Percentiles rank a stretch among this genome's conserved stretches.
These are phyloP conservation scores for Synodontis membranacea DNA, from an alignment of 2,113 vertebrate species.

Conservation along the genomic window DNA sequence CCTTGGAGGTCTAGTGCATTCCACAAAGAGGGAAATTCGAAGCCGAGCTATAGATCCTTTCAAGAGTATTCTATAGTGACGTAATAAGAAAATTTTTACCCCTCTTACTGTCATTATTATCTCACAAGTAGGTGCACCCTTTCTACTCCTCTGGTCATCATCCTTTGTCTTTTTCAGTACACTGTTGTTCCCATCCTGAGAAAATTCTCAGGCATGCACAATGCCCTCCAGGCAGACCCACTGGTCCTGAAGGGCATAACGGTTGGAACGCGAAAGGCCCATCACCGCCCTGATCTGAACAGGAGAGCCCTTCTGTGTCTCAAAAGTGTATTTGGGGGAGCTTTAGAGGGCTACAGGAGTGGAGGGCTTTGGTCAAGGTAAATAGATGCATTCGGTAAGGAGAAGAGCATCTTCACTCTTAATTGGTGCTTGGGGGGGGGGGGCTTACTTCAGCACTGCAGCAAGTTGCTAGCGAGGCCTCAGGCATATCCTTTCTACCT, in stretches of 20 bases:
- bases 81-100: slow-evolving; percentile 33
- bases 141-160: slow-evolving; percentile 54
- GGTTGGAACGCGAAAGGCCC: slow-evolving; percentile 81
- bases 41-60: slow-evolving; percentile 82
- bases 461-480: slow-evolving; percentile 54
- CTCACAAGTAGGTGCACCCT: slow-evolving; percentile 78
- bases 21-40: slow-evolving; percentile 79
- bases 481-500: slow-evolving; percentile 92
- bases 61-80: slow-evolving; percentile 77
- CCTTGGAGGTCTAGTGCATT: slow-evolving; percentile 49
- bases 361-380: slow-evolving; percentile 67
- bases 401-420: slow-evolving; percentile 93
- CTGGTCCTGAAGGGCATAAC: slow-evolving; percentile 77
- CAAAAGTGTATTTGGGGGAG: slow-evolving; percentile 76
- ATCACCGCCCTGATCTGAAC: slow-evolving; percentile 73
- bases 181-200: slow-evolving; percentile 85
- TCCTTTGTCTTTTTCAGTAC: slow-evolving; percentile 72
- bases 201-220: slow-evolving; percentile 89
- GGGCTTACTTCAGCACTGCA: slow-evolving; percentile 76
- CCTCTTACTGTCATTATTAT: slow-evolving; percentile 80
- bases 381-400: slow-evolving; percentile 89
- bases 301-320: slow-evolving; percentile 96
- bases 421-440: slow-evolving; percentile 83
- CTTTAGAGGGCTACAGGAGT: slow-evolving; percentile 47
- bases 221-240: slow-evolving; percentile 74